Base-by-base conservation (phyloP, 2,888 invertebrate genomes). In the Cheilosia grossa region DNA sequence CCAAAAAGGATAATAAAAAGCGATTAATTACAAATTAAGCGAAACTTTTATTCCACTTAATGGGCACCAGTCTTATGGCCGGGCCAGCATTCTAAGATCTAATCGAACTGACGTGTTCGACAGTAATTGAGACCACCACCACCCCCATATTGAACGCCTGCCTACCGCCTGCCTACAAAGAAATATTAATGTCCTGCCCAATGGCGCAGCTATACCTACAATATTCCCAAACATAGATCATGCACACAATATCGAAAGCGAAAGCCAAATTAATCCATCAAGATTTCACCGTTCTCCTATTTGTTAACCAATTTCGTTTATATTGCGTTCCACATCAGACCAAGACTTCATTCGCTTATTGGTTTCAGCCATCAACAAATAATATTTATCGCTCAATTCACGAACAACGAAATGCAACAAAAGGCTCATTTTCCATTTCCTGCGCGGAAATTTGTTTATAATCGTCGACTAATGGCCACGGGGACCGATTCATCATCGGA, bases 391-490 rank as follows among this genome's bases (percentile, higher is more conserved):
- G 82, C 73, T 78, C 86, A 69, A 82, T 86, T 86, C 69, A 78
- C 56, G 42, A 67, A 78, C 81, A 81, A 81, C 75, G 63, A 63
- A 77, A 81, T 72, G 61, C 73, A 72, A 82, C 86, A 86, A 82
- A 81, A 78, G 81, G 67, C 86, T 72, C 86, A 82, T 81, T 82
- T 82, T 82, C 77, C 78, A 78, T 86, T 86, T 86, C 86, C 81
- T 82, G 86, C 86, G 82, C 77, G 86, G 86, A 86, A 82, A 86
- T 86, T 86, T 86, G 82, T 86, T 82, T 86, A 86, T 86, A 86
- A 86, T 86, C 86, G 86, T 82, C 78, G 86, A 15, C 85, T 85
- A 85, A 85, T 85, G 81, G 85, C 85, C 75, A 73, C 64, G 82
- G 82, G 82, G 73, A 81, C 86, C 86, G 81, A 82, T 86, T 82